Conservation (phyloP, 2,113 vertebrate genomes). For the Lophochroa leadbeateri region DNA sequence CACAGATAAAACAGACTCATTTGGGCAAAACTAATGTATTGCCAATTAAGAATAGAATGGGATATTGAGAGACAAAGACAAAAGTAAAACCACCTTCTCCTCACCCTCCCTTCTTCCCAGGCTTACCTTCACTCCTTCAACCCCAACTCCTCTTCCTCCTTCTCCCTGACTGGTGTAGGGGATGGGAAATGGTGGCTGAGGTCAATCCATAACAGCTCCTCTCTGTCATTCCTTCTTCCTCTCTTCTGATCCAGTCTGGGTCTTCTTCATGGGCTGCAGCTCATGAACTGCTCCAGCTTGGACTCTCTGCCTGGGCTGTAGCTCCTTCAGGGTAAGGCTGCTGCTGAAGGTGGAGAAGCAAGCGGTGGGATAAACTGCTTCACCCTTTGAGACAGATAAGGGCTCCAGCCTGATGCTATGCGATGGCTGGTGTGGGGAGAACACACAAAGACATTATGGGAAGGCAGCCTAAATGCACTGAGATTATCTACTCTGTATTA, state of each 20-base stretch:
- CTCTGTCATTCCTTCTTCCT: neutral
- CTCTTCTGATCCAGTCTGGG: neutral
- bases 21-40: neutral
- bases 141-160: neutral
- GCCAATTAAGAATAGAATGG: neutral
- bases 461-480: neutral
- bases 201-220: neutral
- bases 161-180: neutral
- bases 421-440: neutral
- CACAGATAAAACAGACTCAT: neutral
- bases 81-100: neutral
- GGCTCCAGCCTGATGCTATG: neutral
- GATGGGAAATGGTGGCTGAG: neutral
- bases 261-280: neutral
- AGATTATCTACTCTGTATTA: neutral
- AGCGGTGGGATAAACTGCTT: neutral
- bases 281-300: neutral
- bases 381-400: neutral
- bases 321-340: neutral
- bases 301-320: neutral
- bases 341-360: neutral
- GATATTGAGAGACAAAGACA: neutral
- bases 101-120: neutral
- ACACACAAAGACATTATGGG: rapidly evolving
- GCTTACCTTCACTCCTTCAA: neutral